These are phyloP conservation scores for Lapara coniferarum DNA, from an alignment of 2,888 invertebrate genomes.

Conservation along the genomic window DNA sequence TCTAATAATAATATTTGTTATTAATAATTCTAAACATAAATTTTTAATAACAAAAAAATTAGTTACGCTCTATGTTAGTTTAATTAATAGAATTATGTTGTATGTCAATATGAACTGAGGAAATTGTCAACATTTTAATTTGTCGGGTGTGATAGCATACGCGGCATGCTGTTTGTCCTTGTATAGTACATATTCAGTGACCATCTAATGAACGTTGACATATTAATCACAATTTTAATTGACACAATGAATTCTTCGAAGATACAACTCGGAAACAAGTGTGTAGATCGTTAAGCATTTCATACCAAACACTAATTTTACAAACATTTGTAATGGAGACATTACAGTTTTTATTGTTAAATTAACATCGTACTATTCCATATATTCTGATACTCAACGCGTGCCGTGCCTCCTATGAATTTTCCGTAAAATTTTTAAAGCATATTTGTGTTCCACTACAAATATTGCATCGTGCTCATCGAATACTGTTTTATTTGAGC, in stretches of 20 bases:
- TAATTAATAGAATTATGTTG: too few relatives aligned
- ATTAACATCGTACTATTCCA: not conserved
- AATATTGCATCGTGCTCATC: conserved; percentile 4
- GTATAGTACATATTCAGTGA: not conserved
- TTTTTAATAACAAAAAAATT: too few relatives aligned
- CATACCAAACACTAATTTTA: not conserved
- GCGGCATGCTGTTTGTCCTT: too few relatives aligned
- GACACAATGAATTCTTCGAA: conserved; percentile 18
- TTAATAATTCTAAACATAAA: too few relatives aligned
- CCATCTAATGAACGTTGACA: not conserved
- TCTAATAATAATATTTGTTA: too few relatives aligned
- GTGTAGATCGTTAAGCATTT: not conserved
- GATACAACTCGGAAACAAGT: not conserved
- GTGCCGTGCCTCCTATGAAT: not conserved
- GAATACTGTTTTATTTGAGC: conserved; percentile 13
- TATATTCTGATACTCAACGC: too few relatives aligned
- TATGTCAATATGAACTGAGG: too few relatives aligned
- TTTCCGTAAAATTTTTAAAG: conserved; percentile 5
- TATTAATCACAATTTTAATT: conserved; percentile 16
- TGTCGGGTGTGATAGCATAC: too few relatives aligned
- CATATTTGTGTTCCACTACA: conserved; percentile 14
- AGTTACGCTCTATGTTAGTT: too few relatives aligned
- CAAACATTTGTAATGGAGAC: not conserved
- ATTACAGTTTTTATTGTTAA: not conserved
- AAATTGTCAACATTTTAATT: too few relatives aligned